A percentile compares a stretch with the other conserved stretches of the same genome.
phyloP scores from a whole-genome alignment of 2,888 invertebrate genomes.

The Pilophorus perplexus region DNA sequence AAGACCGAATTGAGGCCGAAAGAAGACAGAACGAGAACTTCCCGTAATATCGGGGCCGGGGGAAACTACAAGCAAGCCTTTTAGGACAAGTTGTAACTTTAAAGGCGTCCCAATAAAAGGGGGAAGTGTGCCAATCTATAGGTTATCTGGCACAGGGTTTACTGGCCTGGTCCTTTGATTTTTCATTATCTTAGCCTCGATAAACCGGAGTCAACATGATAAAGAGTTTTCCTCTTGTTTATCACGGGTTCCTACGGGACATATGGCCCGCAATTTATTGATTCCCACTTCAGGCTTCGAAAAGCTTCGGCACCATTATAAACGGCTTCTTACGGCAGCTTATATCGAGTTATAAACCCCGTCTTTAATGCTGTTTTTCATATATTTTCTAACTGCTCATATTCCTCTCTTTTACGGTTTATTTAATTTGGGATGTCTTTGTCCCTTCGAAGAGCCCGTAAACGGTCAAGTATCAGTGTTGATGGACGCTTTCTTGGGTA shows the following conservation, averaged over 20 bases:
- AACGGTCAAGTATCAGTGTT: no score
- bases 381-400: not conserved
- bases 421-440: not conserved
- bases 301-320: constrained; percentile 1
- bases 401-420: not conserved
- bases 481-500: no score
- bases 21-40: no score
- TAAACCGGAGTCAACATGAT: constrained; percentile 30
- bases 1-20: no score
- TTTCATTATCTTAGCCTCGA: constrained; percentile 34
- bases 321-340: constrained; percentile 22
- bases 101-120: constrained; percentile 15
- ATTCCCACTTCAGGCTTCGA: not conserved
- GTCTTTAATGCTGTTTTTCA: not conserved
- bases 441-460: no score
- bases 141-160: constrained; percentile 17
- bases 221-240: constrained; percentile 27
- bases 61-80: constrained; percentile 11
- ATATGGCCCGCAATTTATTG: constrained; percentile 23
- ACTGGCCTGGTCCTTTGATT: constrained; percentile 25
- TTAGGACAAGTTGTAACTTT: constrained; percentile 30
- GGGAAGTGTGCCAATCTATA: constrained; percentile 25
- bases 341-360: constrained; percentile 1
- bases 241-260: constrained; percentile 12
- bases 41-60: no score